A percentile compares a stretch with the other conserved stretches of the same genome.
Evolutionary conservation across 2,888 invertebrate genomes (phyloP).

Genomic region (Callosobruchus maculatus): DNA sequence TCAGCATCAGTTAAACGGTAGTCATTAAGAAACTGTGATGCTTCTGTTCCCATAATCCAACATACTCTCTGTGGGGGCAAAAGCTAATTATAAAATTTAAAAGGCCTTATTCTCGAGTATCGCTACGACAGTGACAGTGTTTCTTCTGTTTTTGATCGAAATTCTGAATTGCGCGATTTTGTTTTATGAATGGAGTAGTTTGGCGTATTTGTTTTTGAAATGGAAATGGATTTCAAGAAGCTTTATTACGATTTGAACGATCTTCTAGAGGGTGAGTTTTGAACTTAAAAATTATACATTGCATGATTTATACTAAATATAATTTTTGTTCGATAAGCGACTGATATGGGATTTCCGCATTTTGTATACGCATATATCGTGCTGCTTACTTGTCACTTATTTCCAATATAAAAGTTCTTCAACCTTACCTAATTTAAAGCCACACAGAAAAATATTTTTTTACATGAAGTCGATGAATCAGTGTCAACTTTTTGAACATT

Average conservation of each 20-base stretch:
- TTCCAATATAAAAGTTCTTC: too few species aligned
- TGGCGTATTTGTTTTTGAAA: not conserved
- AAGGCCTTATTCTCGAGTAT: not conserved
- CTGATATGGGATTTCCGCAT: constrained; percentile 5
- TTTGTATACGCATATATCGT: not conserved
- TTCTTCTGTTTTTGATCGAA: not conserved
- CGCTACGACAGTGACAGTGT: not conserved
- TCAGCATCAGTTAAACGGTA: not conserved
- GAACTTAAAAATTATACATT: not conserved
- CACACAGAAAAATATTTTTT: too few species aligned
- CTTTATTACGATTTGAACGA: constrained; percentile 16
- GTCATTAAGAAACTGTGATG: not conserved
- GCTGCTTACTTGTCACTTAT: too few species aligned
- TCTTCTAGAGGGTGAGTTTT: constrained; percentile 19
- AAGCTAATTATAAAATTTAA: not conserved
- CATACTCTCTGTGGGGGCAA: not conserved
- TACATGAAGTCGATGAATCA: too few species aligned
- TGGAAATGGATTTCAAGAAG: constrained; percentile 16
- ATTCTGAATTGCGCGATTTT: not conserved
- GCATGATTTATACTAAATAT: not conserved
- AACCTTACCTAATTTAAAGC: too few species aligned
- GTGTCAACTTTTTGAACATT: too few species aligned
- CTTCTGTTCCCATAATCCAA: not conserved
- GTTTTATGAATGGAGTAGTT: not conserved
- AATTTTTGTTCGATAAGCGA: constrained; percentile 9